Evolutionary conservation across 2,888 invertebrate species (phyloP).

Genomic region (Lepidochrysops patricia): DNA sequence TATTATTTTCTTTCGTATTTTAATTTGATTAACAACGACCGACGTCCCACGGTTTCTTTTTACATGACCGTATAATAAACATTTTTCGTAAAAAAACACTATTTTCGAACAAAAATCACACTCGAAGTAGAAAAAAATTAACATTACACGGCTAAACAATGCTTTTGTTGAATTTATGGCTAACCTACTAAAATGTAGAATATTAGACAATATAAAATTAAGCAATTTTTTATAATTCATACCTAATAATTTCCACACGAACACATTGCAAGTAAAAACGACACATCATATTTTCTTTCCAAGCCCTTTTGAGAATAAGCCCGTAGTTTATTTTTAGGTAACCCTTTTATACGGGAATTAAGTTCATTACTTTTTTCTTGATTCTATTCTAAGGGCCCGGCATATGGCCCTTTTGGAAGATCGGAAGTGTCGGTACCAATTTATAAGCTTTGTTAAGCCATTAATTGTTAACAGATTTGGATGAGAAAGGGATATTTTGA

Average conservation of each 20-base stretch:
- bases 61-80: not conserved
- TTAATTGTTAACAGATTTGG: slow-evolving; percentile 4
- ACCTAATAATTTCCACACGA: no score
- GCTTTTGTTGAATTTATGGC: not conserved
- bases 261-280: no score
- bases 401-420: slow-evolving; percentile 27
- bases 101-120: not conserved
- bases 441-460: slow-evolving; percentile 4
- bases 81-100: not conserved
- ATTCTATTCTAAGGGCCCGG: slow-evolving; percentile 42
- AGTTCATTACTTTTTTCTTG: slow-evolving; percentile 68
- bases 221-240: no score
- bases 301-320: slow-evolving; percentile 38
- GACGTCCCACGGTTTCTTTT: not conserved
- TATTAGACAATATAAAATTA: no score
- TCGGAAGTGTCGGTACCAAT: slow-evolving; percentile 8
- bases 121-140: not conserved
- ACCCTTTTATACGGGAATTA: slow-evolving; percentile 71
- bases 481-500: not conserved
- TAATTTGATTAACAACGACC: not conserved
- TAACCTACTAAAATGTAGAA: no score
- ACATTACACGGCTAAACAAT: not conserved
- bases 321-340: slow-evolving; percentile 56
- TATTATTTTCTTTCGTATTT: no score
- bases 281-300: not conserved